A percentile compares a stretch with the other conserved stretches of the same genome.
Conservation (phyloP, 2,797 vertebrate genomes). For the Pipistrellus pipistrellus region DNA sequence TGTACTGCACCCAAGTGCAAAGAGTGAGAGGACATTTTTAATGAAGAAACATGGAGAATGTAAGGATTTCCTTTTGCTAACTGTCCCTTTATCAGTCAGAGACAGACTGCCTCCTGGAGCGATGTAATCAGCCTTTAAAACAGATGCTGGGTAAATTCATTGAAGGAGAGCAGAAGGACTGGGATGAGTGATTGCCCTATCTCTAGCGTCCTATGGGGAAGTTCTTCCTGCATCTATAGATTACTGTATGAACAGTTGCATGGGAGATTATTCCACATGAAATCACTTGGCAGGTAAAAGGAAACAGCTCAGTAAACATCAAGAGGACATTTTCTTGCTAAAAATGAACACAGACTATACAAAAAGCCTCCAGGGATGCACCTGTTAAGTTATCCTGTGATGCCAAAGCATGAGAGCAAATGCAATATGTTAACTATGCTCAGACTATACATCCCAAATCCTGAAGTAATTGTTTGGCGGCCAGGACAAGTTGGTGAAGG, state of each 20-base stretch:
- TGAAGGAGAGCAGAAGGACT: constrained; percentile 5
- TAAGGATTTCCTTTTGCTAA: constrained; percentile 66
- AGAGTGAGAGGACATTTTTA: constrained; percentile 20
- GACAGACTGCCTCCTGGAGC: neutral
- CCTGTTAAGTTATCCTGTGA: neutral
- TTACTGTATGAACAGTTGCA: constrained; percentile 58
- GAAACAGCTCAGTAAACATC: constrained; percentile 46
- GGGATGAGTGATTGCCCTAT: constrained; percentile 53
- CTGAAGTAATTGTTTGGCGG: neutral
- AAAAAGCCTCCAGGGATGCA: neutral
- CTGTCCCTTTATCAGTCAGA: neutral
- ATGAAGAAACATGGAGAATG: neutral
- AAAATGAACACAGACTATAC: constrained; percentile 24
- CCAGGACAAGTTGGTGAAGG: neutral
- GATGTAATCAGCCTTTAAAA: constrained; percentile 65
- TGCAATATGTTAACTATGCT: neutral
- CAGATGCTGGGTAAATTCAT: constrained; percentile 12
- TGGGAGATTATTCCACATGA: constrained; percentile 23
- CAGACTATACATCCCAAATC: neutral
- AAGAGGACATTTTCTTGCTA: constrained; percentile 37
- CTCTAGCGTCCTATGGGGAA: neutral
- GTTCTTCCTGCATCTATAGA: neutral
- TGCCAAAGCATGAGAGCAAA: neutral
- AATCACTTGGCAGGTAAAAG: constrained; percentile 50
- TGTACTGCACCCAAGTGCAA: constrained; percentile 3